Percentiles rank a stretch among this genome's conserved stretches.
Conservation (phyloP, 2,888 invertebrate genomes). For the Cryptosula pallasiana region DNA sequence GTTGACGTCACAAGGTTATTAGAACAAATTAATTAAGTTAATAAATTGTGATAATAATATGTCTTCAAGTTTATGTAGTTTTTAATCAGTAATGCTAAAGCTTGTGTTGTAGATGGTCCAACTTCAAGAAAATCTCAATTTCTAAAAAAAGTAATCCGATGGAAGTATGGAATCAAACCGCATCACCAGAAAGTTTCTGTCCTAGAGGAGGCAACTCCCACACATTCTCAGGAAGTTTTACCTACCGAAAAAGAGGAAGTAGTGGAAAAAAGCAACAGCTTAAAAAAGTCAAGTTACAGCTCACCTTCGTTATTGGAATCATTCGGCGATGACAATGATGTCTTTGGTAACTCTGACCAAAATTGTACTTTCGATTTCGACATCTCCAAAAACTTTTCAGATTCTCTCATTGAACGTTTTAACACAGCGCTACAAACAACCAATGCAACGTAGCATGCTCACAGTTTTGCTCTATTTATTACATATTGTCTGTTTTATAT, state of each 20-base stretch:
- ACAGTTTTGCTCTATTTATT: too few species aligned
- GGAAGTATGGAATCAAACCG: background rate
- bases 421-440: background rate
- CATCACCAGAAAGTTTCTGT: background rate
- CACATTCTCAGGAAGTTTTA: background rate
- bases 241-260: background rate
- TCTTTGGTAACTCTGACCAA: background rate
- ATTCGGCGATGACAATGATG: background rate
- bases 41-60: too few species aligned
- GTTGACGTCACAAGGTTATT: too few species aligned
- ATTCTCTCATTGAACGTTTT: background rate
- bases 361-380: background rate
- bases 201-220: background rate
- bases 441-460: background rate
- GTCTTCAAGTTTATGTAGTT: too few species aligned
- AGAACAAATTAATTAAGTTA: too few species aligned
- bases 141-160: background rate
- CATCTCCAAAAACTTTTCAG: slow-evolving; percentile 8
- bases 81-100: too few species aligned
- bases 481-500: too few species aligned
- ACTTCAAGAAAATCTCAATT: background rate
- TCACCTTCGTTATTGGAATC: background rate
- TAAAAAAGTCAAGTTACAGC: background rate
- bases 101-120: background rate
- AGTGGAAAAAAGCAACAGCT: background rate